Evolutionary conservation across 2,797 vertebrate species (phyloP).

Genomic region (Spinus olivaceus): DNA sequence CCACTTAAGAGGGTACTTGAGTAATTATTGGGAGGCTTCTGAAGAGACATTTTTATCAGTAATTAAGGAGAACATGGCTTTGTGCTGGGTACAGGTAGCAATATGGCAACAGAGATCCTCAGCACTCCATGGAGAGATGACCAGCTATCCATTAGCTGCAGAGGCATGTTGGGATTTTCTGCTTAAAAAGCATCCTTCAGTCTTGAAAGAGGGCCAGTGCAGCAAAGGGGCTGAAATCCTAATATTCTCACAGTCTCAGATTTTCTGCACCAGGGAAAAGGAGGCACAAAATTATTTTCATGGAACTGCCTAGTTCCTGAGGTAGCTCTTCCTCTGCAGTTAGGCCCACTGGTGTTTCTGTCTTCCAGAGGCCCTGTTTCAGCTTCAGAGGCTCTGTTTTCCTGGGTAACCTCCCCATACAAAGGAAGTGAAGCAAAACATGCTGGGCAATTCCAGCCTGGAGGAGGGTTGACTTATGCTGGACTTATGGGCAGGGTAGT

Average conservation of each 20-base stretch:
- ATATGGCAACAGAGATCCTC: not conserved
- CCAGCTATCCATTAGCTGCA: not conserved
- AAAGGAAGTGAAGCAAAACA: not conserved
- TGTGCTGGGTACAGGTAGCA: conserved; percentile 13
- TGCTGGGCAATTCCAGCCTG: not conserved
- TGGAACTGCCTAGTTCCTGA: not conserved
- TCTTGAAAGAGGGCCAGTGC: not conserved
- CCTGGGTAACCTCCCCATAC: not conserved
- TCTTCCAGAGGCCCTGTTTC: not conserved
- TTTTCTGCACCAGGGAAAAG: not conserved
- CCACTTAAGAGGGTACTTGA: conserved; percentile 49
- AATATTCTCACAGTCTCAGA: not conserved
- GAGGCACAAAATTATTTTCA: not conserved
- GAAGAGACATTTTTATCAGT: conserved; percentile 46
- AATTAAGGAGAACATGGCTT: conserved; percentile 39
- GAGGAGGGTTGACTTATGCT: not conserved
- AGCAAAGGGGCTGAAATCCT: not conserved
- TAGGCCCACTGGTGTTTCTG: not conserved
- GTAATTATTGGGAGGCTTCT: conserved; percentile 44
- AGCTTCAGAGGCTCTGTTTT: not conserved
- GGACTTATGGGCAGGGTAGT: not conserved
- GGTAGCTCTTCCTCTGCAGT: not conserved
- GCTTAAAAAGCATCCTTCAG: not conserved
- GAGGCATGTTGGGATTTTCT: not conserved
- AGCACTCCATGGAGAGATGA: not conserved